phyloP scores from a whole-genome alignment of 2,797 vertebrate species.

The Vireo griseus region DNA sequence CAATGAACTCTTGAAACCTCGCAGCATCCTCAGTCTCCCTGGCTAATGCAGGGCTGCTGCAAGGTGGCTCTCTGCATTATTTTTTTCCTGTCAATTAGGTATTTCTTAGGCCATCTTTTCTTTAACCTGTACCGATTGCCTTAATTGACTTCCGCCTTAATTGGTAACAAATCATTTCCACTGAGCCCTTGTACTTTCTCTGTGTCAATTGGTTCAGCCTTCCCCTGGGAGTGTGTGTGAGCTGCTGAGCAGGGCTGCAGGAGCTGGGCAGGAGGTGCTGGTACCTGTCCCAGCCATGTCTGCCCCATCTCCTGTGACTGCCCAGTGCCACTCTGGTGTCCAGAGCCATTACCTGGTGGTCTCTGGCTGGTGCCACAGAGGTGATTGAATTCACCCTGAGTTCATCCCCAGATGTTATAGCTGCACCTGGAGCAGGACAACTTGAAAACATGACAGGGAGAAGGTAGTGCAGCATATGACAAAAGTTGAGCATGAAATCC shows the following conservation, averaged over 20 bases:
- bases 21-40: neutral
- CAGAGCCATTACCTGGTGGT: neutral
- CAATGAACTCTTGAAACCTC: neutral
- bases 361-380: neutral
- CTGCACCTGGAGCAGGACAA: neutral
- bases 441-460: neutral
- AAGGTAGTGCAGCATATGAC: neutral
- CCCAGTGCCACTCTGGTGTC: neutral
- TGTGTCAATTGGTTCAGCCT: neutral
- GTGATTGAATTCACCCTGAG: neutral
- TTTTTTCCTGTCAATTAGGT: conserved; percentile 22
- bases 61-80: neutral
- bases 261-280: neutral
- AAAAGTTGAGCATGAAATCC: conserved; percentile 19
- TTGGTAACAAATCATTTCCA: conserved; percentile 61
- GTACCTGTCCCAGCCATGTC: neutral
- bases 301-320: neutral
- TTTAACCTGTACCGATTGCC: conserved; percentile 59
- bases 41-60: neutral
- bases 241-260: neutral
- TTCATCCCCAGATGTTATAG: neutral
- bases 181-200: conserved; percentile 38
- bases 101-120: conserved; percentile 56
- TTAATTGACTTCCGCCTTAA: conserved; percentile 68
- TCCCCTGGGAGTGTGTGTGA: neutral